These are phyloP conservation scores for Folsomia manolachei DNA, from an alignment of 2,888 invertebrate species.

Conservation along the genomic window DNA sequence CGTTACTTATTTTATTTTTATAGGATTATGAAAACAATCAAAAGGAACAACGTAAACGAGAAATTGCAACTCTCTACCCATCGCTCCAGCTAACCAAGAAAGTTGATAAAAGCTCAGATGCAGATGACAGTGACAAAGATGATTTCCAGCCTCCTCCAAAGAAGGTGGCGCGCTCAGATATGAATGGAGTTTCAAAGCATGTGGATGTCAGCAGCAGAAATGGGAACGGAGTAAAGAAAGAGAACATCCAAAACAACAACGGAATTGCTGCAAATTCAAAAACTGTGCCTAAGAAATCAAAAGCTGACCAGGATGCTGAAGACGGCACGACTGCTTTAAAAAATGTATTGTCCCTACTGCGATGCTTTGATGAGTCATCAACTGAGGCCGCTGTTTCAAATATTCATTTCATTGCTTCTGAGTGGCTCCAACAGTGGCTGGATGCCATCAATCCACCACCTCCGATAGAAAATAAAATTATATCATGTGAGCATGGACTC, in stretches of 20 bases:
- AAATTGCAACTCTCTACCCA: conserved; percentile 32
- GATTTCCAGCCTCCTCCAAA: conserved; percentile 8
- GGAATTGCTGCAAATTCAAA: not conserved
- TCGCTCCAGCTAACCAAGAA: conserved; percentile 12
- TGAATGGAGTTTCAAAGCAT: not conserved
- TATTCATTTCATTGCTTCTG: conserved; percentile 58
- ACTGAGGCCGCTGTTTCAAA: conserved; percentile 36
- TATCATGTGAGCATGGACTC: conserved; percentile 57
- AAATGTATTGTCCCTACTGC: not conserved
- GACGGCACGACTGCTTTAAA: conserved; percentile 33
- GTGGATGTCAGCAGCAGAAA: not conserved
- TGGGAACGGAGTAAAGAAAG: not conserved
- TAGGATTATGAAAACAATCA: conserved; percentile 34
- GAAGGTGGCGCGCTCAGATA: conserved; percentile 27
- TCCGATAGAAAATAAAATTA: conserved; percentile 56
- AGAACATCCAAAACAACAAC: not conserved
- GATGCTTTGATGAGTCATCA: conserved; percentile 33
- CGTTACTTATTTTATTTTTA: conserved; percentile 9
- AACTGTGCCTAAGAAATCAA: conserved; percentile 11
- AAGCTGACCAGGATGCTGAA: conserved; percentile 19
- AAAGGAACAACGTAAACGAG: conserved; percentile 21
- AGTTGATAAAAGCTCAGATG: not conserved
- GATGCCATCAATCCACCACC: conserved; percentile 52
- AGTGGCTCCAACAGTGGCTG: conserved; percentile 61
- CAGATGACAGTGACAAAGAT: conserved; percentile 5